Evolutionary conservation across 1,140 invertebrate genomes (phyloP).

Genomic region (Forficula auricularia): DNA sequence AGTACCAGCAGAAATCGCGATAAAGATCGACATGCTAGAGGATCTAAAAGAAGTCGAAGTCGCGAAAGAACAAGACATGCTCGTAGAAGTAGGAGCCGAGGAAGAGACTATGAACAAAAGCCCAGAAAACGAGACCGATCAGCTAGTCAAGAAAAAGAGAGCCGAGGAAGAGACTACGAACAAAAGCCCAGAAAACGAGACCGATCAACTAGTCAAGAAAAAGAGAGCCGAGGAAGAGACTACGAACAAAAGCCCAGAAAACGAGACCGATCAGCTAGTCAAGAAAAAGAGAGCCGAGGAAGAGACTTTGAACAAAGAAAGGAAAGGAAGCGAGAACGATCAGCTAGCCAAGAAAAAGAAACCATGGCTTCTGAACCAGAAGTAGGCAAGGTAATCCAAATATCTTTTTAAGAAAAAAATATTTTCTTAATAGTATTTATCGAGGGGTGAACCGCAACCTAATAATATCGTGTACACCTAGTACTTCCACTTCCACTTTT

Average conservation of each 20-base stretch:
- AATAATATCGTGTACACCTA: no score
- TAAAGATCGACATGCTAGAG: slow-evolving; percentile 11
- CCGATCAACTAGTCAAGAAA: slow-evolving; percentile 24
- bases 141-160: slow-evolving; percentile 19
- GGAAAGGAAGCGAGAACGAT: slow-evolving; percentile 22
- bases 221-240: slow-evolving; percentile 10
- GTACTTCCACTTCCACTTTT: no score
- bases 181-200: slow-evolving; percentile 17
- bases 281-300: slow-evolving; percentile 6
- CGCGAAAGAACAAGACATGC: slow-evolving; percentile 15
- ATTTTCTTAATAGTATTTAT: no score
- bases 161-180: slow-evolving; percentile 10
- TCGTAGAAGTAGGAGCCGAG: slow-evolving; percentile 11
- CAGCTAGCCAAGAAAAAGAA: slow-evolving; percentile 20
- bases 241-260: slow-evolving; percentile 9
- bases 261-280: slow-evolving; percentile 27
- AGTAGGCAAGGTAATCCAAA: slow-evolving; percentile 30
- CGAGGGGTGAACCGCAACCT: no score
- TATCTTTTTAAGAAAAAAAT: no score
- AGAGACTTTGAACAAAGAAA: slow-evolving; percentile 7
- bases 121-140: slow-evolving; percentile 22
- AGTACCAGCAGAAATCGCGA: slow-evolving; percentile 18
- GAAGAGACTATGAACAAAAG: slow-evolving; percentile 8
- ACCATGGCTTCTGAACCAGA: slow-evolving; percentile 29
- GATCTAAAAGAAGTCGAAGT: slow-evolving; percentile 20